A percentile compares a stretch with the other conserved stretches of the same genome.
Conservation (phyloP, 2,797 vertebrate genomes). For the Urophycis tenuis region DNA sequence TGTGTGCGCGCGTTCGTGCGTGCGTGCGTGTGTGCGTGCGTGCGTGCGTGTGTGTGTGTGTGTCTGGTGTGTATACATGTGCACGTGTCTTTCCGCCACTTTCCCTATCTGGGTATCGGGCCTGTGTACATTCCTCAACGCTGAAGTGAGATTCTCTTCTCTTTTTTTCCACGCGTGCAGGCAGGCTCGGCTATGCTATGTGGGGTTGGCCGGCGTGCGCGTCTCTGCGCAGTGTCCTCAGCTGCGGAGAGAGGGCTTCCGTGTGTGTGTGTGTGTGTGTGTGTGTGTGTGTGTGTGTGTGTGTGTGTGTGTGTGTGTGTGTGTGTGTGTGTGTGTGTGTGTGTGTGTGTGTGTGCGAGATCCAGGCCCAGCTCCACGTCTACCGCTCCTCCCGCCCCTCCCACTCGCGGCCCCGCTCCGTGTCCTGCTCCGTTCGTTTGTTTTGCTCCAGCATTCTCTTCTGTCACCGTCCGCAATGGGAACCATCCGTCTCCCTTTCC, state of each 20-base stretch:
- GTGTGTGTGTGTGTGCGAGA: too few species aligned
- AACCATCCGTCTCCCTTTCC: slow-evolving; percentile 25
- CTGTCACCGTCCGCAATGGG: slow-evolving; percentile 24
- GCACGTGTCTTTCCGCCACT: too few species aligned
- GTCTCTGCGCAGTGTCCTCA: not conserved
- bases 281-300: too few species aligned
- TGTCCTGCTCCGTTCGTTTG: slow-evolving; percentile 33
- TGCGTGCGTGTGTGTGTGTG: slow-evolving; percentile 23
- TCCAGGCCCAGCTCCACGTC: slow-evolving; percentile 52
- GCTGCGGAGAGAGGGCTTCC: not conserved
- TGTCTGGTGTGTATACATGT: not conserved
- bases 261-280: too few species aligned
- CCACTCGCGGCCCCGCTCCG: slow-evolving; percentile 6
- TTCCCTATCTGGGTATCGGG: too few species aligned
- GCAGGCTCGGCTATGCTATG: not conserved
- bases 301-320: too few species aligned
- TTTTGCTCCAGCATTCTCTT: slow-evolving; percentile 34
- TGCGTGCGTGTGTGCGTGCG: slow-evolving; percentile 1
- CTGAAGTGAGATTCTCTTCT: too few species aligned
- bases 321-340: too few species aligned
- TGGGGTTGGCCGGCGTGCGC: not conserved
- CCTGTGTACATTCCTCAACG: too few species aligned
- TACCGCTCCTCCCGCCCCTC: slow-evolving; percentile 30
- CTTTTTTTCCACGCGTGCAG: slow-evolving; percentile 12
- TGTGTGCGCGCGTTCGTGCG: not conserved